Conservation (phyloP, 1,140 invertebrate genomes). For the Alviniconcha marisindica region DNA sequence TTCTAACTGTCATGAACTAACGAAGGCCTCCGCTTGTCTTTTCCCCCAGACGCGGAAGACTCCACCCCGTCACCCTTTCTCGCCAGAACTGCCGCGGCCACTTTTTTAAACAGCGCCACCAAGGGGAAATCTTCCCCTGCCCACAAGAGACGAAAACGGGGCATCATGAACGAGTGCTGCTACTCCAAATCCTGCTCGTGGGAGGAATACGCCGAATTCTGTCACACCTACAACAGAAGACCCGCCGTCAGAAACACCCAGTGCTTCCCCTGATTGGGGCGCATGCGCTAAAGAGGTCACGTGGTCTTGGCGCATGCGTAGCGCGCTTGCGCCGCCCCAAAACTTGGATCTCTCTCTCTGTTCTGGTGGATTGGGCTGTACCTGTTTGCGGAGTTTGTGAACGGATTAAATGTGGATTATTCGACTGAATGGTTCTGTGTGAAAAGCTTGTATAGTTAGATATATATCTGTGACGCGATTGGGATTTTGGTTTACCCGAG, state of each 20-base stretch:
- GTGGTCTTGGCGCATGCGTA: no score
- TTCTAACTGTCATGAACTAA: no score
- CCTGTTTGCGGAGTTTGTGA: no score
- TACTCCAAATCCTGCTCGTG: conserved; percentile 48
- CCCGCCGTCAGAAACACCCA: background rate
- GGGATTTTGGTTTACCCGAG: no score
- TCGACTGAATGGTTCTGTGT: no score
- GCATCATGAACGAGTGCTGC: conserved; percentile 54
- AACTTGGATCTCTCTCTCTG: no score
- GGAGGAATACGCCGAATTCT: conserved; percentile 55
- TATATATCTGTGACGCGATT: no score
- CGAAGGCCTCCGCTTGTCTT: background rate
- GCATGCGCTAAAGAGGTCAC: conserved; percentile 7
- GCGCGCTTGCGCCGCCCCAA: no score
- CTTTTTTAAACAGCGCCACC: conserved; percentile 20
- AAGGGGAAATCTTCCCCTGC: background rate
- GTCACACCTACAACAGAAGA: conserved; percentile 42
- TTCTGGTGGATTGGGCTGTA: no score
- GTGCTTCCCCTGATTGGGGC: conserved; percentile 34
- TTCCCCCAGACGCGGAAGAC: background rate
- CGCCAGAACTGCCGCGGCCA: conserved; percentile 15
- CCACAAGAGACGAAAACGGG: conserved; percentile 36
- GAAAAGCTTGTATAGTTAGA: no score
- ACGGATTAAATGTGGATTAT: no score
- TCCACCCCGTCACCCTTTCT: conserved; percentile 28